Evolutionary conservation across 2,113 vertebrate genomes (phyloP).

Genomic region (Etheostoma spectabile): DNA sequence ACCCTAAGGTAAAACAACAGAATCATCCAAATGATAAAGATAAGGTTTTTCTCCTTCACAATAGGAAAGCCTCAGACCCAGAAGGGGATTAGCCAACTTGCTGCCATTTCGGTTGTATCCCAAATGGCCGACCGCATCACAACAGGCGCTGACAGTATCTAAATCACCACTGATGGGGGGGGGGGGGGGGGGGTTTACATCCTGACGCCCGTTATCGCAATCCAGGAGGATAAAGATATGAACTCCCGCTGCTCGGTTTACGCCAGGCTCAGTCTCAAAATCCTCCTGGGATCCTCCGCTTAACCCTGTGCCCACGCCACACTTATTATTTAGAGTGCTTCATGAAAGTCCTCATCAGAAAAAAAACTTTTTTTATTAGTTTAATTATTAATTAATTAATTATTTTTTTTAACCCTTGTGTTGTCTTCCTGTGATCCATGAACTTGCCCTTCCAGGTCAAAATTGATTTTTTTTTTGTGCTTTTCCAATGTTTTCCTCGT

Average conservation of each 20-base stretch:
- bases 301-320: not conserved
- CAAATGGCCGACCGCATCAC: constrained; percentile 9
- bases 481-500: too few species aligned
- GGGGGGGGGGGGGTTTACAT: constrained; percentile 52
- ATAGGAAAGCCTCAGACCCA: not conserved
- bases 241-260: not conserved
- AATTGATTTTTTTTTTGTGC: too few species aligned
- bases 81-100: constrained; percentile 1
- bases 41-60: not conserved
- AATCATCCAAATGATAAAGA: not conserved
- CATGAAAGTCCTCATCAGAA: not conserved
- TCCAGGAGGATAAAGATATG: constrained; percentile 42
- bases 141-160: constrained; percentile 29
- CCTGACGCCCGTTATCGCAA: constrained; percentile 30
- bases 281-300: not conserved
- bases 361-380: too few species aligned
- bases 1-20: not conserved
- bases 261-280: constrained; percentile 11
- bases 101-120: not conserved
- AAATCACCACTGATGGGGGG: constrained; percentile 45
- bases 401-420: too few species aligned
- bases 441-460: too few species aligned
- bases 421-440: too few species aligned
- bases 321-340: not conserved
- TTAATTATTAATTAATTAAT: too few species aligned